These are phyloP conservation scores for Lophura nycthemera DNA, from an alignment of 2,113 vertebrate species.

Conservation along the genomic window DNA sequence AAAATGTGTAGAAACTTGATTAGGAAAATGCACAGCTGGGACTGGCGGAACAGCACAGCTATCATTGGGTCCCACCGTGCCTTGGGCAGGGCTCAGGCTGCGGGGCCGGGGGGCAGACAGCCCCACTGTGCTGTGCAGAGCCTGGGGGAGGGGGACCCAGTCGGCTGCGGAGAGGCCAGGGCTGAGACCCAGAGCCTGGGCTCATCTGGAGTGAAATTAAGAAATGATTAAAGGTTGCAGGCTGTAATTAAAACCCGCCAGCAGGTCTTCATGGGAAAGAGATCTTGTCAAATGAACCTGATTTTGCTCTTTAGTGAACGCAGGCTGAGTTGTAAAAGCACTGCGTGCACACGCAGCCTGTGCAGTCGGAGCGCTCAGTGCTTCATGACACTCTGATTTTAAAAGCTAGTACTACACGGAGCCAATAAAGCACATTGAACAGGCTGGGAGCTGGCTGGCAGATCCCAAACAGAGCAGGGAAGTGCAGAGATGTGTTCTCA, in stretches of 20 bases:
- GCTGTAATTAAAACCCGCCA: constrained; percentile 26
- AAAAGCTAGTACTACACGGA: background rate
- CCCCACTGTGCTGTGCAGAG: background rate
- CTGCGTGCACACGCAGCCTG: rapidly evolving
- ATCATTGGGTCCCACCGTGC: background rate
- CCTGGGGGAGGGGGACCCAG: background rate
- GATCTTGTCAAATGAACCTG: background rate
- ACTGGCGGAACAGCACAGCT: background rate
- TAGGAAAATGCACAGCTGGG: background rate
- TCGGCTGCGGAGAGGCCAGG: background rate
- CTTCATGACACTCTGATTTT: background rate
- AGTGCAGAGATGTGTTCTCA: background rate
- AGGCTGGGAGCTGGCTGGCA: background rate
- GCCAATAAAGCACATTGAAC: background rate
- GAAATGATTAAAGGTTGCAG: constrained; percentile 53
- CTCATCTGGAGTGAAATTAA: constrained; percentile 40
- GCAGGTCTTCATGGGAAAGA: background rate
- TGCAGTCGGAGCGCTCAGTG: background rate
- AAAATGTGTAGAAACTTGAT: background rate
- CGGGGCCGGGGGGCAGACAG: background rate
- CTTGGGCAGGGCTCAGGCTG: background rate
- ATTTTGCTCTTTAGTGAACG: background rate
- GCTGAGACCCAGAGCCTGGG: background rate
- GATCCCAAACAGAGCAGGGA: constrained; percentile 3
- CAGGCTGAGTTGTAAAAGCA: background rate